Evolutionary conservation across 2,888 invertebrate genomes (phyloP).

Genomic region (Sarcophaga rosellei): DNA sequence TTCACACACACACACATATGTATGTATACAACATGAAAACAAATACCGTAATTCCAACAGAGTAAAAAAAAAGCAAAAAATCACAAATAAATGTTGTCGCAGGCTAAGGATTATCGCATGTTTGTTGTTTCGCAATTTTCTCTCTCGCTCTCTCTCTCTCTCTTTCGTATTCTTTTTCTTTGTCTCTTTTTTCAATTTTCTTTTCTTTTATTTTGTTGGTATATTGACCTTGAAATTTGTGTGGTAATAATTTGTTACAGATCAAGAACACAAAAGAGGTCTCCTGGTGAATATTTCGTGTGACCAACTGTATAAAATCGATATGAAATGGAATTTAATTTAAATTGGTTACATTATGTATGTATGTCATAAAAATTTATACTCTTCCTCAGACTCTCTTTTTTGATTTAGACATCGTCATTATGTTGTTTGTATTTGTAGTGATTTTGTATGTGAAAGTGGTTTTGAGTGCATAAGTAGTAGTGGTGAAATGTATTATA

Average conservation of each 20-base stretch:
- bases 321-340: background rate
- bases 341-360: background rate
- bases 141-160: background rate
- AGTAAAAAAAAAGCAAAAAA: background rate
- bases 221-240: constrained; percentile 51
- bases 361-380: background rate
- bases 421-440: background rate
- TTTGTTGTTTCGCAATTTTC: background rate
- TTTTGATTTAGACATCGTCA: background rate
- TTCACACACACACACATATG: no score
- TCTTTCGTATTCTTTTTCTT: background rate
- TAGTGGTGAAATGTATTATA: constrained; percentile 3
- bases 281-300: background rate
- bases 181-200: background rate
- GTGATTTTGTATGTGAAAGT: background rate
- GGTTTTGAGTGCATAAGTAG: constrained; percentile 1
- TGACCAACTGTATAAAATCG: background rate
- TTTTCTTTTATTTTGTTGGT: constrained; percentile 6
- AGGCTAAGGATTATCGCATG: constrained; percentile 3
- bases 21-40: background rate
- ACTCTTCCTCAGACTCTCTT: background rate
- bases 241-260: constrained; percentile 27
- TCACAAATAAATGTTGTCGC: constrained; percentile 33
- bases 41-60: constrained; percentile 5
- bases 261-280: background rate